Conservation (phyloP, 2,113 vertebrate species). For the Mystacornis crossleyi region DNA sequence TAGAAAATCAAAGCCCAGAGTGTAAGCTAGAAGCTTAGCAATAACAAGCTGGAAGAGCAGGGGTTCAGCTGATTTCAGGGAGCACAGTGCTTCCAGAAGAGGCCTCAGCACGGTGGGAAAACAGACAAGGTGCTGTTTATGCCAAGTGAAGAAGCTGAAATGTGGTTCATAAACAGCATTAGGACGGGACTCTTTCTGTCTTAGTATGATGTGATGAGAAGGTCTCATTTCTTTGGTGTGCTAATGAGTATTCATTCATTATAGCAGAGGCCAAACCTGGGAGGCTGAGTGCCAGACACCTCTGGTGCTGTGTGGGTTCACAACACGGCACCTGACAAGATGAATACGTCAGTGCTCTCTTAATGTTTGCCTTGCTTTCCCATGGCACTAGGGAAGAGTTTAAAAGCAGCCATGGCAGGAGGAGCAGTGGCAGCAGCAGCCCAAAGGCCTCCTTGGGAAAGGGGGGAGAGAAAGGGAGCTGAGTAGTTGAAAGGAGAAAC, state of each 20-base stretch:
- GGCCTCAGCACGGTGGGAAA: background rate
- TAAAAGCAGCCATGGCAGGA: background rate
- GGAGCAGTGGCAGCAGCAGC: background rate
- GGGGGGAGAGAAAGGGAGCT: background rate
- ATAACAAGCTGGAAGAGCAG: background rate
- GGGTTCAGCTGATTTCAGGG: background rate
- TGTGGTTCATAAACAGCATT: background rate
- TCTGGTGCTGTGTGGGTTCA: background rate
- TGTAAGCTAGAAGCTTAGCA: background rate
- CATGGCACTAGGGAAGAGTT: background rate
- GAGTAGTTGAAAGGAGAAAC: background rate
- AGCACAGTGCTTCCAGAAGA: background rate
- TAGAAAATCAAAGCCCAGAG: background rate
- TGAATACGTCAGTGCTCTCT: background rate
- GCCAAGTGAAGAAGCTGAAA: background rate
- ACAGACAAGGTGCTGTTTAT: background rate
- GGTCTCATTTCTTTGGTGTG: background rate
- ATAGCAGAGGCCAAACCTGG: background rate
- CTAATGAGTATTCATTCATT: background rate
- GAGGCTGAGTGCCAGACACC: background rate
- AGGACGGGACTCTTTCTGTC: background rate
- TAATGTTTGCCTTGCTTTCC: background rate
- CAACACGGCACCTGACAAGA: background rate
- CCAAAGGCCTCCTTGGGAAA: background rate
- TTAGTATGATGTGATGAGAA: background rate